phyloP scores from a whole-genome alignment of 2,113 vertebrate genomes.

The Physeter macrocephalus region DNA sequence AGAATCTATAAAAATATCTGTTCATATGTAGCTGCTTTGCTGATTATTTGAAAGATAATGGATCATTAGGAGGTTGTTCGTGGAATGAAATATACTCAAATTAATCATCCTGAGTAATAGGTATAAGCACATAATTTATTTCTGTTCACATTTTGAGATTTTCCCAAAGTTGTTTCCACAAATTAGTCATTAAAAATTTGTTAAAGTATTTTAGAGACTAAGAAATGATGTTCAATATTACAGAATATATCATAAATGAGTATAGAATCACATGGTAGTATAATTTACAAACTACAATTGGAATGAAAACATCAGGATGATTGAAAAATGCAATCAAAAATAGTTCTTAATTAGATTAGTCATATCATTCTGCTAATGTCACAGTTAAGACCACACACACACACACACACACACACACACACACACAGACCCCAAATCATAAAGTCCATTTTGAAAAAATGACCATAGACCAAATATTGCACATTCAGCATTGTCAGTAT shows the following conservation, averaged over 20 bases:
- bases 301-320: not conserved
- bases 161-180: not conserved
- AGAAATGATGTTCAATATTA: not conserved
- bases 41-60: constrained; percentile 16
- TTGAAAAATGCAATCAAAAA: not conserved
- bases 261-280: not conserved
- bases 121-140: not conserved
- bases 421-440: not conserved
- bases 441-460: not conserved
- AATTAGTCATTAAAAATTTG: not conserved
- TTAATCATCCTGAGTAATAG: constrained; percentile 26
- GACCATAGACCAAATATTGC: not conserved
- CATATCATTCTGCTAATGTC: not conserved
- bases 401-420: not conserved
- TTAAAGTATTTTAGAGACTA: not conserved
- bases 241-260: not conserved
- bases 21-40: not conserved
- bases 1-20: not conserved
- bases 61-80: not conserved
- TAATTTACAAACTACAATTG: not conserved
- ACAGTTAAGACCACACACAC: not conserved
- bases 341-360: not conserved
- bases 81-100: not conserved
- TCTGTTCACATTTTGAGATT: not conserved
- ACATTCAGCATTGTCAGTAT: too few species aligned